Evolutionary conservation across 2,797 vertebrate genomes (phyloP).

Genomic region (Eleutherodactylus coqui): DNA sequence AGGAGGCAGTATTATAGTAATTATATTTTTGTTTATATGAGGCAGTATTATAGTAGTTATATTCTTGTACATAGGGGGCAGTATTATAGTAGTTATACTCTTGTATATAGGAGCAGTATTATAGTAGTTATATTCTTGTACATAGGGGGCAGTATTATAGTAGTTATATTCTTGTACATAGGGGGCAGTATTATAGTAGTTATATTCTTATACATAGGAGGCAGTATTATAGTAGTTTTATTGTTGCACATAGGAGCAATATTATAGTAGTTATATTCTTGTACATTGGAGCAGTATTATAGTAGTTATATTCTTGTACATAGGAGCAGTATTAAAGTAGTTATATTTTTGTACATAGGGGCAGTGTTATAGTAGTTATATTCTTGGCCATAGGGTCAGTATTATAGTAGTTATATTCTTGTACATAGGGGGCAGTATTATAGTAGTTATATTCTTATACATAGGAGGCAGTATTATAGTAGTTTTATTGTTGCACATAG

Average conservation of each 20-base stretch:
- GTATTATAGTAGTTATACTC: no score
- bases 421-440: slow-evolving; percentile 9
- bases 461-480: slow-evolving; percentile 19
- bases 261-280: not conserved
- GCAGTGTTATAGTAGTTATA: slow-evolving; percentile 11
- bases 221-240: not conserved
- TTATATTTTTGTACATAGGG: slow-evolving; percentile 8
- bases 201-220: not conserved
- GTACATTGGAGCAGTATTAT: not conserved
- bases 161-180: no score
- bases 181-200: no score
- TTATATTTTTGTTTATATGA: no score
- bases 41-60: no score
- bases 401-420: slow-evolving; percentile 13
- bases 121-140: no score
- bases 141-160: no score
- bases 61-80: no score
- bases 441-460: slow-evolving; percentile 8
- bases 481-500: slow-evolving; percentile 6
- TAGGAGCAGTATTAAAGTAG: slow-evolving; percentile 1
- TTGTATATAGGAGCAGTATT: no score
- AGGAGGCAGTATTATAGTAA: no score
- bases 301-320: not conserved
- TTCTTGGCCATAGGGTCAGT: not conserved
- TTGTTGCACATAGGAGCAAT: no score